phyloP scores from a whole-genome alignment of 2,797 vertebrate genomes.

The Synaphobranchus kaupii region DNA sequence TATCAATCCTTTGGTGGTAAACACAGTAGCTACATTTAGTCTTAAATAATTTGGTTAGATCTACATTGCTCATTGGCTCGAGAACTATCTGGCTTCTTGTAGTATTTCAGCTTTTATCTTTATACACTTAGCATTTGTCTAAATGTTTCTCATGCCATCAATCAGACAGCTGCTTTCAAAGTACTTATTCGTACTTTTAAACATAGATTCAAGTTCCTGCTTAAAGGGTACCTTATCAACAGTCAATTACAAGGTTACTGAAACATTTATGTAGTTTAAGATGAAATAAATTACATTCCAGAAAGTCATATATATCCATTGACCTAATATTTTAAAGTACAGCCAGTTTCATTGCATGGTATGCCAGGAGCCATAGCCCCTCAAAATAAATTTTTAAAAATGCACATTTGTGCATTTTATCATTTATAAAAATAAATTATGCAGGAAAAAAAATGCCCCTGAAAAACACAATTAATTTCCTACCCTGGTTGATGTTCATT shows the following conservation, averaged over 20 bases:
- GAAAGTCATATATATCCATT: neutral
- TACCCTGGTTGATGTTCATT: neutral
- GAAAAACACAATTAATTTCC: neutral
- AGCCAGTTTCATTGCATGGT: neutral
- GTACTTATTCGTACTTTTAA: no score
- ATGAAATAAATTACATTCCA: neutral
- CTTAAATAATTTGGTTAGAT: no score
- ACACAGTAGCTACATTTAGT: no score
- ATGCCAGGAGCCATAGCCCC: neutral
- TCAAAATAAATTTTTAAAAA: neutral
- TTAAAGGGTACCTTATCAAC: neutral
- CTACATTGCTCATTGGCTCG: no score
- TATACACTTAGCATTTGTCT: neutral
- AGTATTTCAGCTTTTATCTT: neutral
- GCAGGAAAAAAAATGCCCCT: neutral
- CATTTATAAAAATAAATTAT: conserved; percentile 3
- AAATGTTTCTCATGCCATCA: neutral
- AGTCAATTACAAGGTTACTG: neutral
- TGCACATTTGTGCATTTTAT: neutral
- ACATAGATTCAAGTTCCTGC: no score
- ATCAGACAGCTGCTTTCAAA: neutral
- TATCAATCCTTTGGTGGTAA: no score
- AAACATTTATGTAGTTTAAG: neutral
- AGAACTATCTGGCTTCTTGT: neutral
- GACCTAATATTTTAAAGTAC: neutral